These are phyloP conservation scores for Amphipoea oculea DNA, from an alignment of 2,888 invertebrate genomes.

Conservation along the genomic window DNA sequence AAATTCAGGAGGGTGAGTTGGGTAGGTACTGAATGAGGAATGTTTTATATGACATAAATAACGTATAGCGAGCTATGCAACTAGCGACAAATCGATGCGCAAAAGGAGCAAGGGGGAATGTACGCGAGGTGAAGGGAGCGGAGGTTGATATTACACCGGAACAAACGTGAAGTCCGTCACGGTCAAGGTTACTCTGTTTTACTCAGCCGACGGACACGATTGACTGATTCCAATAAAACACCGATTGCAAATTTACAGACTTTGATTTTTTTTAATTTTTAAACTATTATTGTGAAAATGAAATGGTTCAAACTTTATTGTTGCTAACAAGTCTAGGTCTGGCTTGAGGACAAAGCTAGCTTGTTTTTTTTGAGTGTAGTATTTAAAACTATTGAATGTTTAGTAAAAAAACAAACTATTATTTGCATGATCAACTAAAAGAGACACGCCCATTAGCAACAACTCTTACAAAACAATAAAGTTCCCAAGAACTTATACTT, in stretches of 20 bases:
- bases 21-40: neutral
- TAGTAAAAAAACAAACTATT: neutral
- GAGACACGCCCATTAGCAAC: conserved; percentile 3
- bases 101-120: conserved; percentile 70
- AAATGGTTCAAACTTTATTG: neutral
- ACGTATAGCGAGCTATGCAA: conserved; percentile 33
- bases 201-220: conserved; percentile 73
- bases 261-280: conserved; percentile 45
- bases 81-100: conserved; percentile 77
- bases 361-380: neutral
- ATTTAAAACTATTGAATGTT: conserved; percentile 7
- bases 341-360: neutral
- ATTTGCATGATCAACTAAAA: conserved; percentile 14
- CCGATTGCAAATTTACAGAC: conserved; percentile 61
- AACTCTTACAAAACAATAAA: conserved; percentile 49
- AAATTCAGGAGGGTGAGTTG: conserved; percentile 22
- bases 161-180: conserved; percentile 75
- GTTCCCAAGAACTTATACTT: conserved; percentile 59
- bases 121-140: conserved; percentile 68
- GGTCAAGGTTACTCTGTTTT: conserved; percentile 84
- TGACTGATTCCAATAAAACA: conserved; percentile 75
- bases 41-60: conserved; percentile 20
- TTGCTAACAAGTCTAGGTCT: neutral
- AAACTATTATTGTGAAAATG: conserved; percentile 10
- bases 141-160: conserved; percentile 74